Evolutionary conservation across 1,140 invertebrate genomes (phyloP).

Genomic region (Prorops nasuta): DNA sequence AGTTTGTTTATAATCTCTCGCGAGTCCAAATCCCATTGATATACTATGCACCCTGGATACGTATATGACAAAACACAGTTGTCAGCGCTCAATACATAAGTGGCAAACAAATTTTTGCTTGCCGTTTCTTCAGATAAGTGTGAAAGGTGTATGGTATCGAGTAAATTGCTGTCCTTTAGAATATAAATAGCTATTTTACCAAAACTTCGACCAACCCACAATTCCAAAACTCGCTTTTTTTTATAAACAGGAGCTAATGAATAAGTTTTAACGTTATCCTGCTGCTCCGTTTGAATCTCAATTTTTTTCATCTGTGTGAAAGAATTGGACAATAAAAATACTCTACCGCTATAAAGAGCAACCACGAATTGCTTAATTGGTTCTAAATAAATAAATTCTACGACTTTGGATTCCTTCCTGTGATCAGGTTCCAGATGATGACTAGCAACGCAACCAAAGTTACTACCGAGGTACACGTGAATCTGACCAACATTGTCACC

Average conservation of each 20-base stretch:
- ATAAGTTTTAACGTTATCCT: conserved; percentile 44
- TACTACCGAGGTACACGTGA: conserved; percentile 67
- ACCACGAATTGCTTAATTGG: conserved; percentile 70
- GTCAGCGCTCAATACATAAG: conserved; percentile 47
- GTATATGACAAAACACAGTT: conserved; percentile 76
- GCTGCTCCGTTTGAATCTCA: conserved; percentile 31
- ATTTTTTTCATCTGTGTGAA: conserved; percentile 49
- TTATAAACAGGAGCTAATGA: conserved; percentile 45
- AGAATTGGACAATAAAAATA: conserved; percentile 63
- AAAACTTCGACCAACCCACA: conserved; percentile 75
- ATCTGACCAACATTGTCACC: conserved; percentile 80
- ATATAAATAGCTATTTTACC: conserved; percentile 72
- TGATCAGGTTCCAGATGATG: conserved; percentile 56
- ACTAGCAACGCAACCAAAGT: conserved; percentile 53
- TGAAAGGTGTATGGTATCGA: conserved; percentile 36
- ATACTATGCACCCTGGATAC: conserved; percentile 75
- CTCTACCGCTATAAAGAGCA: conserved; percentile 69
- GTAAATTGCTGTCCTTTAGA: conserved; percentile 50
- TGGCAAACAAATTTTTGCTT: conserved; percentile 48
- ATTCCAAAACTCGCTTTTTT: conserved; percentile 43
- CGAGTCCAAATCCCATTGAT: conserved; percentile 74
- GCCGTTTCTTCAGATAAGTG: conserved; percentile 33
- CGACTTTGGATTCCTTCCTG: conserved; percentile 58
- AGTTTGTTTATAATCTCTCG: conserved; percentile 74
- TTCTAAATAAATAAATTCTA: conserved; percentile 66